A percentile compares a stretch with the other conserved stretches of the same genome.
Evolutionary conservation across 2,113 vertebrate genomes (phyloP).

Genomic region (Myrmophylax atrothorax): DNA sequence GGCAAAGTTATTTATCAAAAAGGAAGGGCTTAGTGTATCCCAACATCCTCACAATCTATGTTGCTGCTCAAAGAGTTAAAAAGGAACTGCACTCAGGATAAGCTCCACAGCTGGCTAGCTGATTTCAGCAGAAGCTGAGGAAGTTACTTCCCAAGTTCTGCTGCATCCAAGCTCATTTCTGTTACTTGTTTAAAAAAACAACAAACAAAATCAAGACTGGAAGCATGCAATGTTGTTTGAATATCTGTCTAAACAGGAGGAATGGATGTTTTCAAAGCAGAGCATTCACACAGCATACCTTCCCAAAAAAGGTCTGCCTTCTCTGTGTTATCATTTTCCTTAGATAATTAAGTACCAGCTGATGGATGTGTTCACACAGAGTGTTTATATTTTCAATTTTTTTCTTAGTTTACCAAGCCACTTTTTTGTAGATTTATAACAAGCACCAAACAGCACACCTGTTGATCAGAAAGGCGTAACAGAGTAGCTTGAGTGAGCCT

Average conservation of each 20-base stretch:
- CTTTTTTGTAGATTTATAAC: not conserved
- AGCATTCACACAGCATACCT: not conserved
- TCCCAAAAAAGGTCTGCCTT: not conserved
- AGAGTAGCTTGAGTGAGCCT: not conserved
- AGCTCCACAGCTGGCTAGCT: not conserved
- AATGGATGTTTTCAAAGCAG: not conserved
- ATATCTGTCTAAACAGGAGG: not conserved
- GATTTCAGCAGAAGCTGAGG: slow-evolving; percentile 2
- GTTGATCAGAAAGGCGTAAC: not conserved
- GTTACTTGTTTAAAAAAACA: not conserved
- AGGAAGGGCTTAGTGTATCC: not conserved
- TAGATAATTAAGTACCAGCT: not conserved
- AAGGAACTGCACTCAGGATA: not conserved
- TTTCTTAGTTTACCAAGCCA: not conserved
- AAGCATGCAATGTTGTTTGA: not conserved
- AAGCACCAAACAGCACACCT: not conserved
- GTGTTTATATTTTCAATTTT: not conserved
- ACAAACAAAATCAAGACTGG: not conserved
- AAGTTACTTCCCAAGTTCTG: not conserved
- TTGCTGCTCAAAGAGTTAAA: not conserved
- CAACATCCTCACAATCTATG: not conserved
- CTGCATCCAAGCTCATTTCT: not conserved
- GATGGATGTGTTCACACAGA: not conserved
- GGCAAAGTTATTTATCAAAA: not conserved
- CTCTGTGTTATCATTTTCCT: not conserved